These are phyloP conservation scores for Dendroctonus valens DNA, from an alignment of 1,140 invertebrate genomes.

Conservation along the genomic window DNA sequence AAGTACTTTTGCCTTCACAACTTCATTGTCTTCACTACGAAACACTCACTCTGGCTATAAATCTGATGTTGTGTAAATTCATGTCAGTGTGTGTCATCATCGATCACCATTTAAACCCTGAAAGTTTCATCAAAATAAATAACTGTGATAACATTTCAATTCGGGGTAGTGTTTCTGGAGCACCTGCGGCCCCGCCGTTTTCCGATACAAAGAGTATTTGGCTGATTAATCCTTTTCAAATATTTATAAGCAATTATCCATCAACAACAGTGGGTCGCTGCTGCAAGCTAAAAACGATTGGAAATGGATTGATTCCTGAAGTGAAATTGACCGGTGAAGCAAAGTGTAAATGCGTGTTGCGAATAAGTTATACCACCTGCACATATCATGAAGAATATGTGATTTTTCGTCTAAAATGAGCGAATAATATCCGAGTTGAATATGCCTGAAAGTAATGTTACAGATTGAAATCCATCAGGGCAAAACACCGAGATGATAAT, in stretches of 20 bases:
- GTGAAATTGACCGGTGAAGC: no score
- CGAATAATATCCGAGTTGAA: no score
- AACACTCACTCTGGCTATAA: background rate
- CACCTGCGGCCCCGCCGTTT: background rate
- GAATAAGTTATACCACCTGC: no score
- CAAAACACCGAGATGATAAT: background rate
- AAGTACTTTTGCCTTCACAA: constrained; percentile 48
- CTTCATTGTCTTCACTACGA: background rate
- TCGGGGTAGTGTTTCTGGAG: background rate
- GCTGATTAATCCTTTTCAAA: constrained; percentile 13
- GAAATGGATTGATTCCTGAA: no score
- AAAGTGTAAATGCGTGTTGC: no score
- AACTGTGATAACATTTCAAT: background rate
- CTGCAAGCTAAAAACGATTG: no score
- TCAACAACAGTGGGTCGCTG: background rate
- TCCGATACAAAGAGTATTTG: background rate
- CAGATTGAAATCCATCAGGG: background rate
- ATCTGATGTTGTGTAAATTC: background rate
- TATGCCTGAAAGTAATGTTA: no score
- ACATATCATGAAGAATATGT: no score
- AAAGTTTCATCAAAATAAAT: background rate
- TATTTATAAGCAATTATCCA: constrained; percentile 10
- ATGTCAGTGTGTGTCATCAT: background rate
- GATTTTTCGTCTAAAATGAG: no score
- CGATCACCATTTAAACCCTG: background rate